Percentiles rank a stretch among this genome's conserved stretches.
Conservation (phyloP, 2,797 vertebrate genomes). For the Pipistrellus nathusii region DNA sequence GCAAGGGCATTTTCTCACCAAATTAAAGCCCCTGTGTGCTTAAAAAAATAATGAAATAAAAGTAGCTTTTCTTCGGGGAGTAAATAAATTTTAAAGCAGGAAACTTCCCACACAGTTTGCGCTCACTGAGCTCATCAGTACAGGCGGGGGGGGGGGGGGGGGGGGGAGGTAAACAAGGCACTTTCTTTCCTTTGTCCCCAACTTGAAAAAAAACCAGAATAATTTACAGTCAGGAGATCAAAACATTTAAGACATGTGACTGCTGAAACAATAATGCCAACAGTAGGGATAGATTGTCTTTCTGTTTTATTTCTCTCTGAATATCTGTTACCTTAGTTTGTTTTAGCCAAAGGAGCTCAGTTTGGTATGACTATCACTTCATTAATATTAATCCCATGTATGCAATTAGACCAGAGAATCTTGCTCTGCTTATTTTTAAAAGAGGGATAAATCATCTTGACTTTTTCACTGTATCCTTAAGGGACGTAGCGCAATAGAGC, state of each 20-base stretch:
- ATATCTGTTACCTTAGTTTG: slow-evolving; percentile 24
- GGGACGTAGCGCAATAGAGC: not conserved
- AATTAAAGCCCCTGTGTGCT: slow-evolving; percentile 82
- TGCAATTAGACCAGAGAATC: not conserved
- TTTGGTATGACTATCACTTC: not conserved
- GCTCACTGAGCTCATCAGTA: slow-evolving; percentile 64
- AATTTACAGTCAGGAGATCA: not conserved
- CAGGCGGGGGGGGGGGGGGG: slow-evolving; percentile 72
- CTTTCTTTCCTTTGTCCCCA: not conserved
- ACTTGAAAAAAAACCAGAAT: slow-evolving; percentile 44
- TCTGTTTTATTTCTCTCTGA: slow-evolving; percentile 5
- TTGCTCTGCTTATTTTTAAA: not conserved
- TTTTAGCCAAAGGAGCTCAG: slow-evolving; percentile 37
- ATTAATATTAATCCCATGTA: not conserved
- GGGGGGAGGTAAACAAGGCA: slow-evolving; percentile 5
- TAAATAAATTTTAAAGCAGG: slow-evolving; percentile 82
- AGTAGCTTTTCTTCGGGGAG: slow-evolving; percentile 83
- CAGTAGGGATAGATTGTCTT: not conserved
- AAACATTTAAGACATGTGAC: slow-evolving; percentile 14
- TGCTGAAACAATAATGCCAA: not conserved
- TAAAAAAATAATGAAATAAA: slow-evolving; percentile 81
- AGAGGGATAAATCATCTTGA: not conserved
- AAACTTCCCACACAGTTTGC: slow-evolving; percentile 81
- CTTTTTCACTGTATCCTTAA: not conserved
- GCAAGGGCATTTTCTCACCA: slow-evolving; percentile 85